Base-by-base conservation (phyloP, 2,797 vertebrate genomes). In the Parambassis ranga region DNA sequence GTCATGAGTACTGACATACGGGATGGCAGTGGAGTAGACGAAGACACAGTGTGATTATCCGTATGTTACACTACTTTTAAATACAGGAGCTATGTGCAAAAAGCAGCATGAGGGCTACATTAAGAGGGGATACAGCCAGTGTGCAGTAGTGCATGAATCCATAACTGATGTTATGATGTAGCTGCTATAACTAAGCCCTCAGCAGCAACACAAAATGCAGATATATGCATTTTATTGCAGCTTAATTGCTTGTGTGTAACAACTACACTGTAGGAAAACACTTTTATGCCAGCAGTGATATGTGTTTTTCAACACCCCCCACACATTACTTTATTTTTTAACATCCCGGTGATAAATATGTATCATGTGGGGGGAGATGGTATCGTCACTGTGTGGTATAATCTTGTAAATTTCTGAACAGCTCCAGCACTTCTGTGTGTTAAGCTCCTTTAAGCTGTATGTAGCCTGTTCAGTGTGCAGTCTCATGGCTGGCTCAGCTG, bases 401-500 rank as follows among this genome's bases (percentile, higher is more conserved):
- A 80, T 77, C 48, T 63, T 53, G 8, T 23, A 65, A 20, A 75
- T 78, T 57, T 72, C 51, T 44, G 11, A 66, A 64, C 46, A 73
- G 67, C 65, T 52, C 28, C 46, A 41, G 33, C 53, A 63, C 51
- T 67, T 71, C 37, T 63, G 7, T 76, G 44, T 58, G 55, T 65
- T 51, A 67, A 79, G 61, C 56, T 50, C 31, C 59, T 70, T 48
- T 64, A 46, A 77, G 72, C 74, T 75, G 71, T 62, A 56, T 59
- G 71, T 57, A 69, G 77, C 71, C 74, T 75, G 65, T 74, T 83
- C 66, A 69, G 75, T 79, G 78, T 89, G 84, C 68, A 65, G 80
- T 75, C 75, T 89, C 80, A 87, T 77, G 79, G 49, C 51, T 74
- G 53, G 77, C 79, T 85, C 83, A 83, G 85, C 83, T 86, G 82